Evolutionary conservation across 2,113 vertebrate genomes (phyloP), one percentile per base, ranked within the genome.

Genomic region (Lepidothrix coronata): DNA sequence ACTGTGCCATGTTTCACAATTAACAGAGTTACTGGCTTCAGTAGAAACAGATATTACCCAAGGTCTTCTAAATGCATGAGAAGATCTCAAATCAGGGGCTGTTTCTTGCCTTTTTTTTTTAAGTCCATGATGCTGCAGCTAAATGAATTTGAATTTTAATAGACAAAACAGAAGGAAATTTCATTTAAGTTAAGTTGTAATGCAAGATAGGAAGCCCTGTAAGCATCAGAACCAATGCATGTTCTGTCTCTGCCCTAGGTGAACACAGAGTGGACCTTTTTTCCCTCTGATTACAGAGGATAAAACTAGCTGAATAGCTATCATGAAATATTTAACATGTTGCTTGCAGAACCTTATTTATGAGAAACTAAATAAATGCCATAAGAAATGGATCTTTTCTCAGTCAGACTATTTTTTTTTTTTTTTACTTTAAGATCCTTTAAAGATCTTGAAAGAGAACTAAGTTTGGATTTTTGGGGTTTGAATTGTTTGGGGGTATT

Each of bases 251-350:
- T 76, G 51, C 25, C 31, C 41, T 44, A 41, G 30, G n/a, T 58
- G 25, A 94, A 73, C 41, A 71, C 8, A 43, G 30, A 52, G 8
- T n/a, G 5, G 39, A 49, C 30, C 3, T 46, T 79, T 92, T 83
- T 0, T 12, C 13, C 31, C 19, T 57, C 1, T 1, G 46, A 72
- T 88, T 73, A 70, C 31, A 70, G 43, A 63, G 22, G 8, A 52
- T 39, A 79, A 68, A 95, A 78, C 13, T 61, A 62, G 27, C 19
- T 79, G 62, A 70, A 79, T 22, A 73, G 3, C 44, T 93, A 2
- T 33, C 46, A 80, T 76, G 37, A 90, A 87, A 95, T 76, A 88
- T 85, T 91, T 82, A 76, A 62, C 6, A 18, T 31, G 19, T 43
- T 93, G 11, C 55, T 86, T 86, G 49, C 20, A 79, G 58, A 68